Evolutionary conservation across 53 echinoderm and acorn worm species (phyloP).

Genomic region (Antedon mediterranea): DNA sequence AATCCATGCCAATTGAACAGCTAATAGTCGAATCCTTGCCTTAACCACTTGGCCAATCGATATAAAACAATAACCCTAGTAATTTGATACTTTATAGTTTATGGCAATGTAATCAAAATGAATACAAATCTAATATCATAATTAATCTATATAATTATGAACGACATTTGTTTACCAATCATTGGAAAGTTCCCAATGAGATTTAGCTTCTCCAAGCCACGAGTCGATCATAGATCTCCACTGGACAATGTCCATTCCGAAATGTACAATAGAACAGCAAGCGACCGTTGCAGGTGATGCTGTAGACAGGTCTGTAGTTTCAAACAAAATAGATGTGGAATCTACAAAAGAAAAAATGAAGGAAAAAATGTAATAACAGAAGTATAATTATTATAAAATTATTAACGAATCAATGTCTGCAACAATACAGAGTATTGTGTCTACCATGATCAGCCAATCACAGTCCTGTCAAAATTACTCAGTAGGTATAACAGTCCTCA

Average conservation of each 20-base stretch:
- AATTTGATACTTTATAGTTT: background rate
- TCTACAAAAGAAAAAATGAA: conserved; percentile 18
- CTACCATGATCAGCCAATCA: too few species aligned
- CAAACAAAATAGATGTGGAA: conserved; percentile 67
- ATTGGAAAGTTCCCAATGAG: conserved; percentile 67
- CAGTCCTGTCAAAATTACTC: too few species aligned
- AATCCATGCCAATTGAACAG: too few species aligned
- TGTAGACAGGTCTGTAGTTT: conserved; percentile 46
- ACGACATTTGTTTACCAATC: conserved; percentile 34
- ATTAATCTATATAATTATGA: background rate
- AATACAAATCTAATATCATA: background rate
- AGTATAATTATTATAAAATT: background rate
- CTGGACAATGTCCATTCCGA: conserved; percentile 46
- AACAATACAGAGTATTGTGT: too few species aligned
- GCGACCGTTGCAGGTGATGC: conserved; percentile 61
- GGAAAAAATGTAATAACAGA: background rate
- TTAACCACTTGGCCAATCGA: too few species aligned
- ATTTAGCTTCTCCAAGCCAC: conserved; percentile 59
- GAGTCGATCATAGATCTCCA: conserved; percentile 85
- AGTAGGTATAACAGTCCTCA: too few species aligned
- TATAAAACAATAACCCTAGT: conserved; percentile 1
- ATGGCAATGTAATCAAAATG: background rate
- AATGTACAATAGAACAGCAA: conserved; percentile 61
- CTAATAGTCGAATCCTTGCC: too few species aligned
- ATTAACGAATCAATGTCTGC: too few species aligned